These are phyloP conservation scores for Tetragnatha montana DNA, from an alignment of 2,888 invertebrate genomes.

Conservation along the genomic window DNA sequence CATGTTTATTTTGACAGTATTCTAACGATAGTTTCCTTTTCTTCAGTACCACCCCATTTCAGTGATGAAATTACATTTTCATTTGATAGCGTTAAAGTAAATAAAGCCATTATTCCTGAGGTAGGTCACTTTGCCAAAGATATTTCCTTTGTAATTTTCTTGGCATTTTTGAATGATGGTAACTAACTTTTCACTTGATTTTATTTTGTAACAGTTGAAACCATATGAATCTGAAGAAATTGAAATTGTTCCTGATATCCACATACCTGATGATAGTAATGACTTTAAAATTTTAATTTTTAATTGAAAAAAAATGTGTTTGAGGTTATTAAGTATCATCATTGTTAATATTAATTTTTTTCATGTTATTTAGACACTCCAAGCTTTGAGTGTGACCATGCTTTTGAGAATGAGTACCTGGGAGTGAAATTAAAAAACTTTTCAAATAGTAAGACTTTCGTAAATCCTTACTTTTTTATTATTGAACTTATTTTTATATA, in stretches of 20 bases:
- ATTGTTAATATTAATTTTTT: too few relatives aligned
- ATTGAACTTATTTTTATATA: too few relatives aligned
- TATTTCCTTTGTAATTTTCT: neutral
- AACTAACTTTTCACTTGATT: neutral
- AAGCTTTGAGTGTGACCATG: slow-evolving; percentile 34
- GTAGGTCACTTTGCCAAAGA: slow-evolving; percentile 9
- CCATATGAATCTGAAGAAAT: slow-evolving; percentile 61
- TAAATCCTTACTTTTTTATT: neutral
- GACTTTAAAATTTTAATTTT: neutral
- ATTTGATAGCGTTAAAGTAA: slow-evolving; percentile 49
- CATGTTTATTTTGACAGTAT: too few relatives aligned
- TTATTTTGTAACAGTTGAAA: slow-evolving; percentile 36
- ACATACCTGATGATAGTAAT: slow-evolving; percentile 63
- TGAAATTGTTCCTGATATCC: slow-evolving; percentile 67
- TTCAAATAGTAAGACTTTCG: slow-evolving; percentile 58
- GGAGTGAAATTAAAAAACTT: slow-evolving; percentile 65
- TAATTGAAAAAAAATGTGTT: neutral
- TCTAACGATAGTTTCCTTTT: neutral
- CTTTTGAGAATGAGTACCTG: slow-evolving; percentile 59
- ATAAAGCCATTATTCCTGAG: slow-evolving; percentile 41
- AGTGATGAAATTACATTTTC: slow-evolving; percentile 61
- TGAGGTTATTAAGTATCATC: too few relatives aligned
- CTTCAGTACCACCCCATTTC: slow-evolving; percentile 59
- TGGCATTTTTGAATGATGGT: neutral
- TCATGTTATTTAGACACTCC: slow-evolving; percentile 15